phyloP scores from a whole-genome alignment of 1,140 invertebrate genomes.

The Homarus americanus region DNA sequence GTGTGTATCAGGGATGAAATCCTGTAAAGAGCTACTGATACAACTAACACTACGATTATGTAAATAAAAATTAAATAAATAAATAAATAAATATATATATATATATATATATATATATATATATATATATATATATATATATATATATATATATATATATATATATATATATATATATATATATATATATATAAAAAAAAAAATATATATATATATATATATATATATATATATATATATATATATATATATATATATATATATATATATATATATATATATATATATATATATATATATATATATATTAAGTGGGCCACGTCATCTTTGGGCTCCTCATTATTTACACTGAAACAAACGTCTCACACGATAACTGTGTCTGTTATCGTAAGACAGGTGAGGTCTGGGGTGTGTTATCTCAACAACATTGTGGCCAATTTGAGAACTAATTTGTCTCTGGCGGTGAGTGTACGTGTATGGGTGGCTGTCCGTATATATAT shows the following conservation, averaged over 20 bases:
- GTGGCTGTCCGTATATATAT: no score
- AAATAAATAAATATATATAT: slow-evolving; percentile 40
- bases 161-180: no score
- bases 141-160: slow-evolving; percentile 44
- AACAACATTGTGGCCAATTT: no score
- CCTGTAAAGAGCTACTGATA: no score
- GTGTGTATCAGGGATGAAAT: background rate
- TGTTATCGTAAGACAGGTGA: no score
- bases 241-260: slow-evolving; percentile 21
- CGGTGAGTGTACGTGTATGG: no score
- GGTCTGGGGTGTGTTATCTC: no score
- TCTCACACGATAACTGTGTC: no score
- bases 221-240: slow-evolving; percentile 31
- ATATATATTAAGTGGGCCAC: background rate
- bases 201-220: slow-evolving; percentile 23
- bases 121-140: slow-evolving; percentile 44
- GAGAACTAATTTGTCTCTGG: no score
- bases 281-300: slow-evolving; percentile 37
- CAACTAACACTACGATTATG: no score
- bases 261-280: slow-evolving; percentile 17
- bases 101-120: slow-evolving; percentile 43
- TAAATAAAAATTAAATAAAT: slow-evolving; percentile 31
- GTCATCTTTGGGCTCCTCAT: background rate
- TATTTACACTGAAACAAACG: no score
- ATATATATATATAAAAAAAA: no score